Base-by-base conservation (phyloP, 2,113 vertebrate genomes). In the Recurvirostra avosetta region DNA sequence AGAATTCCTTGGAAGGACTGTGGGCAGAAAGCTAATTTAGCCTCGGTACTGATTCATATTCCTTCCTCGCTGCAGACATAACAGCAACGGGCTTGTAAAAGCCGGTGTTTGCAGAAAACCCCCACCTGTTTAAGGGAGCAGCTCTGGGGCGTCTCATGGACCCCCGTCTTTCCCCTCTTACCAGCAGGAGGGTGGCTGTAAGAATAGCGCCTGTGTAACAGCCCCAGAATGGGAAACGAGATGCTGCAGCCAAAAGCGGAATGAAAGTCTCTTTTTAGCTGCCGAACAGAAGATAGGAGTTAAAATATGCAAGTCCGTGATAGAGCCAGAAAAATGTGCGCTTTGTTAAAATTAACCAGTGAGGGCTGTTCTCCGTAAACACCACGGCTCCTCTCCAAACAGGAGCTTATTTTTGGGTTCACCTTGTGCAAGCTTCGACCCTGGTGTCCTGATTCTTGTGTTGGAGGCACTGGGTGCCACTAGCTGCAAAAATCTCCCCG, bases 221-320 rank as follows among this genome's bases (percentile, higher is more conserved):
- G 97, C 97, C 93, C 32, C 2, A 29, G 88, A 65, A 88, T 55
- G 93, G 96, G 92, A 78, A 81, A 66, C 0, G 4, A 52, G 93
- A 59, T 52, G 67, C 71, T 23, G 87, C 94, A 97, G 95, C 97
- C 97, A 97, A 94, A 94, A 95, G 13, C 49, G 94, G 90, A 94
- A 97, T 92, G 89, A 98, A 98, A 97, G 97, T 90, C 92, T 96
- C 97, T 95, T 97, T 98, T 96, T 97, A 95, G 98, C 96, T 82
- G 96, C 91, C 86, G 93, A 96, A 86, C 79, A 93, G 62, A 94
- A 95, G 96, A 97, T 40, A 94, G 97, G 83, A 97, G 94, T 81
- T 96, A 97, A 97, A 98, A 97, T 95, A 95, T 88, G 66, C 96
- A 81, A 74, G 92, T 10, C 85, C 55, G 6, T 61, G 79, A 63